These are phyloP conservation scores for Anabas testudineus DNA, from an alignment of 2,797 vertebrate species.

Conservation along the genomic window DNA sequence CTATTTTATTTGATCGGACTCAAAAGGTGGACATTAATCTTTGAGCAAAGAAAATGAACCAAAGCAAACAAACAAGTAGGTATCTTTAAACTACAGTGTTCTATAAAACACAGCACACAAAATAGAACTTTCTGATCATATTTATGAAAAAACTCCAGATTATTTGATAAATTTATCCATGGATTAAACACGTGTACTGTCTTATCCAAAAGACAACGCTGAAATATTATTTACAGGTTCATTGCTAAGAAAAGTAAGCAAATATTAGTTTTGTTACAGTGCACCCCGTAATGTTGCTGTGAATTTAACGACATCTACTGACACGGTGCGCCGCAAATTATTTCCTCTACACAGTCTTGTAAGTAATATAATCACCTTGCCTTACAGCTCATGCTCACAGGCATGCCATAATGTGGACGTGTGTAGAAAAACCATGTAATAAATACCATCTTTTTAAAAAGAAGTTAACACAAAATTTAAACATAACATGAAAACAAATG, in stretches of 20 bases:
- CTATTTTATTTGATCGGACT: conserved; percentile 77
- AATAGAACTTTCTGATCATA: conserved; percentile 82
- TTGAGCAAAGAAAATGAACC: conserved; percentile 70
- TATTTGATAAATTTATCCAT: conserved; percentile 62
- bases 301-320: conserved; percentile 52
- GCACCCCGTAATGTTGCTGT: conserved; percentile 54
- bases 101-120: conserved; percentile 87
- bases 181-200: conserved; percentile 57
- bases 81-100: conserved; percentile 74
- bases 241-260: conserved; percentile 70
- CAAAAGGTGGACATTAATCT: conserved; percentile 80
- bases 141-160: conserved; percentile 74
- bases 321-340: conserved; percentile 54
- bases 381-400: conserved; percentile 57
- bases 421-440: conserved; percentile 59
- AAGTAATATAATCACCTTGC: conserved; percentile 39
- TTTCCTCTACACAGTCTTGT: conserved; percentile 38
- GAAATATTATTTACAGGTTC: conserved; percentile 74
- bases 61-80: conserved; percentile 69
- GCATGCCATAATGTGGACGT: conserved; percentile 58
- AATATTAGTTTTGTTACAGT: conserved; percentile 68
- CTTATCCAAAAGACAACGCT: conserved; percentile 65
- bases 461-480: conserved; percentile 41
- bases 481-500: conserved; percentile 37
- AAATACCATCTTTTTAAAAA: conserved; percentile 65